These are phyloP conservation scores for Aurelia aurita DNA, from an alignment of 30 jellyfish, hydroid and myxozoan species.

Conservation along the genomic window DNA sequence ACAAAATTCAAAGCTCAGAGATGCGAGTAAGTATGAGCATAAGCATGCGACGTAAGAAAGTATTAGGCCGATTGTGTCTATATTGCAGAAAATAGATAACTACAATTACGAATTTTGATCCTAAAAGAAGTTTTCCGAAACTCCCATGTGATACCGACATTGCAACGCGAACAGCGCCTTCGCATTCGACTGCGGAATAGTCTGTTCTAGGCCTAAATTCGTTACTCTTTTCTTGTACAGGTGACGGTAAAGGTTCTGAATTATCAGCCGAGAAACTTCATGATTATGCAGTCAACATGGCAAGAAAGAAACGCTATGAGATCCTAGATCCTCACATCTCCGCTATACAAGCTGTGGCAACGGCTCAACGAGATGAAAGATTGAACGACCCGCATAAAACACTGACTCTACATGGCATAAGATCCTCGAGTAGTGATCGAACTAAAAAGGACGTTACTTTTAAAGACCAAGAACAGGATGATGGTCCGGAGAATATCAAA, in stretches of 20 bases:
- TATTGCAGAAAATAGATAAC: too few relatives aligned
- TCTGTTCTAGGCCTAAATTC: too few relatives aligned
- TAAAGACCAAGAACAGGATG: slow-evolving; percentile 5
- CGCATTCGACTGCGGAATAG: too few relatives aligned
- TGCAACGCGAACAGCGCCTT: too few relatives aligned
- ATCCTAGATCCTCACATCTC: slow-evolving; percentile 47
- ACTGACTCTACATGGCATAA: neutral
- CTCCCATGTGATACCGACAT: too few relatives aligned
- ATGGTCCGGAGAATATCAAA: neutral
- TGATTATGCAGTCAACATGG: slow-evolving; percentile 67
- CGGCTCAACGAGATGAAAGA: slow-evolving; percentile 33
- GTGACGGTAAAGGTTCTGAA: slow-evolving; percentile 17
- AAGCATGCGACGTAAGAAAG: too few relatives aligned
- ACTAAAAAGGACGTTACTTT: neutral
- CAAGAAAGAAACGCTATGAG: slow-evolving; percentile 43
- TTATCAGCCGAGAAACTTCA: slow-evolving; percentile 54
- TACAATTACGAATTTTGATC: too few relatives aligned
- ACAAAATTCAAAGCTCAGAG: slow-evolving; percentile 16
- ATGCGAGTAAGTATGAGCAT: neutral
- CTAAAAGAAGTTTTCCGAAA: too few relatives aligned
- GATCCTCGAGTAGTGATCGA: neutral
- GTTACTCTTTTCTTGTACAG: slow-evolving; percentile 1
- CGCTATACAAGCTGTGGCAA: slow-evolving; percentile 63
- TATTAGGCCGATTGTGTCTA: too few relatives aligned
- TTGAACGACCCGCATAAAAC: neutral